Evolutionary conservation across 2,888 invertebrate genomes (phyloP).

Genomic region (Malthinus seriepunctatus): DNA sequence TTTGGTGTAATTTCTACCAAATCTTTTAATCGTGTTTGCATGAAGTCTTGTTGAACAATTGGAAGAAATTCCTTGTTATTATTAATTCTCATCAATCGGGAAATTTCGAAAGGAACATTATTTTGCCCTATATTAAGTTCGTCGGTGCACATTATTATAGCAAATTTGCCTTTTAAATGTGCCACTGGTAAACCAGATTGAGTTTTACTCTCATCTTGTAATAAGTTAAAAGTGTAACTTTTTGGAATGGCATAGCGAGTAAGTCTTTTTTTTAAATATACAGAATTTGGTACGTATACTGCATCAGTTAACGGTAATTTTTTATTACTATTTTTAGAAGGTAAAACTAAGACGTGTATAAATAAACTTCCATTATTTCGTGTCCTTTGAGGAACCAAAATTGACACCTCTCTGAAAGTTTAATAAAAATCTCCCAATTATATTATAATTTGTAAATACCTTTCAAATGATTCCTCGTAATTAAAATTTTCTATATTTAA

Average conservation of each 20-base stretch:
- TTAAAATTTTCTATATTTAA: slow-evolving; percentile 67
- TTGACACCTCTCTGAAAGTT: slow-evolving; percentile 62
- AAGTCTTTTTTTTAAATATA: slow-evolving; percentile 66
- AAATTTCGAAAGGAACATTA: slow-evolving; percentile 46
- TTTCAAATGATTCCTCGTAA: slow-evolving; percentile 61
- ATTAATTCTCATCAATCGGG: slow-evolving; percentile 59
- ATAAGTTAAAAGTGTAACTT: slow-evolving; percentile 73
- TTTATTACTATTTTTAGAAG: slow-evolving; percentile 59
- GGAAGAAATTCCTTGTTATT: slow-evolving; percentile 73
- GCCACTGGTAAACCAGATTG: slow-evolving; percentile 62
- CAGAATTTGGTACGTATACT: slow-evolving; percentile 63
- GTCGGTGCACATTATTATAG: slow-evolving; percentile 79
- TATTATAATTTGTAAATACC: slow-evolving; percentile 48
- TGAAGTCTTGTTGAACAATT: slow-evolving; percentile 79
- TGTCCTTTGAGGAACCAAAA: slow-evolving; percentile 74
- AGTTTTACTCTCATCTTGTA: slow-evolving; percentile 57
- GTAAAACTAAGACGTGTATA: slow-evolving; percentile 73
- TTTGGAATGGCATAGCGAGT: slow-evolving; percentile 77
- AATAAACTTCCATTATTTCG: slow-evolving; percentile 83
- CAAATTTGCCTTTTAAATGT: slow-evolving; percentile 74
- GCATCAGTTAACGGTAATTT: slow-evolving; percentile 63
- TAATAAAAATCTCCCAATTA: slow-evolving; percentile 9
- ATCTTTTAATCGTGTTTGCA: slow-evolving; percentile 79
- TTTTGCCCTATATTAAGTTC: slow-evolving; percentile 46
- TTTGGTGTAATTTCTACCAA: slow-evolving; percentile 68